Evolutionary conservation across 2,888 invertebrate genomes (phyloP), one percentile per base, ranked within the genome.

Genomic region (Lomographa bimaculata): DNA sequence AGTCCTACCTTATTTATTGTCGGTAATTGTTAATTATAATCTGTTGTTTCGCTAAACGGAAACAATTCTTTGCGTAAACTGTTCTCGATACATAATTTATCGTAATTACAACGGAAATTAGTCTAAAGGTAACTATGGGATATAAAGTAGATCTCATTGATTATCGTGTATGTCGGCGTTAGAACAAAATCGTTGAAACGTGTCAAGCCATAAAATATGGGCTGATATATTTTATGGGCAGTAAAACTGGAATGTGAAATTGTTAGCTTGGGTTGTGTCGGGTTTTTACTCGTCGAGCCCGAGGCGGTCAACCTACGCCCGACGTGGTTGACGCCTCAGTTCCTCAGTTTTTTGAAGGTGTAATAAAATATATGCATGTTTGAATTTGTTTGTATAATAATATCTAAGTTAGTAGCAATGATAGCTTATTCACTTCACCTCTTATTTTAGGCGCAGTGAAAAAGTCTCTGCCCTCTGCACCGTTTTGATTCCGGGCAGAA

Each of bases 151-250:
- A 2, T 14, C 14, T 32, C 8, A 37, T 37, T 35, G 39, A 32
- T 45, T 32, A 39, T 32, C 26, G 11, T 36, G 39, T 40, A 34
- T 34, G 32, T 41, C 29, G 48, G 51, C 51, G 60, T 52, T 54
- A 56, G 57, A 68, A 64, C 58, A 62, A 61, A 71, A 66, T 57
- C 56, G 50, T 51, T 57, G 57, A 62, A 64, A 71, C 56, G 59
- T 59, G 43, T 53, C 51, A 52, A 51, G 53, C 54, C 61, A 65
- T 71, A 75, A 76, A 78, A 76, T 68, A 68, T 65, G 62, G 60
- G 58, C 56, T 57, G 60, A 68, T 70, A 69, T 76, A 75, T 69
- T 79, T 80, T 75, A 79, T 67, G 66, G 64, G 53, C 70, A 64
- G 71, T 78, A 76, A 78, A 77, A 70, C 58, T 60, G 56, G 66